Base-by-base conservation (phyloP, 2,797 vertebrate species). In the Cynodonichthys magdalenae region DNA sequence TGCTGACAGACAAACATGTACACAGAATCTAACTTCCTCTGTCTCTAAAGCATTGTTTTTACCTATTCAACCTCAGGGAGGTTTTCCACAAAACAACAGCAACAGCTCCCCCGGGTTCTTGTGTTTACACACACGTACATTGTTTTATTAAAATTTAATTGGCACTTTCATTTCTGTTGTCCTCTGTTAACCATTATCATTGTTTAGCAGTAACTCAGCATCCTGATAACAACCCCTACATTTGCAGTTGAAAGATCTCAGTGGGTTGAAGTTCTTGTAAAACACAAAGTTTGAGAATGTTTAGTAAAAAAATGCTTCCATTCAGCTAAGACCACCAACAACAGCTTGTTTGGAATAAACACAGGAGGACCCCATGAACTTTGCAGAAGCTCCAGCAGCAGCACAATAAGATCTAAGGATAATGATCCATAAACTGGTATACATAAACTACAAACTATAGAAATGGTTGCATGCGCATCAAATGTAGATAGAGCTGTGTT, bases 291-390 rank as follows among this genome's bases (percentile, higher is more conserved):
- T 44, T 31, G 31, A 31, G 39, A 15, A 41, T 4, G 42, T 44
- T 44, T 44, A 14, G 17, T 19, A 42, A n/a, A 17, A 59, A 60
- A 65, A 69, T 63, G 36, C 51, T 34, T 50, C 19, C 52, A 50
- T 55, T 51, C 53, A 59, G 45, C 19, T 49, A 29, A 50, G 20
- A 57, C 41, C 36, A 42, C 50, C 44, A 56, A 14, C 51, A 18
- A 29, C 59, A 66, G 63, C 46, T 41, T 61, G 48, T 63, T 47
- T 66, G 62, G 45, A 64, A 65, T 61, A 57, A 70, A 69, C 18
- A 44, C 19, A 52, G 10, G 28, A 48, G 31, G 39, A 53, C 58
- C 6, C 50, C 49, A 52, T 41, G 48, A 51, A 44, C 60, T 53
- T 29, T 52, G 41, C 29, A 36, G 34, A 14, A 66, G 53, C 15